Percentiles rank a stretch among this genome's conserved stretches.
Evolutionary conservation across 2,797 vertebrate species (phyloP).

Genomic region (Alauda arvensis): DNA sequence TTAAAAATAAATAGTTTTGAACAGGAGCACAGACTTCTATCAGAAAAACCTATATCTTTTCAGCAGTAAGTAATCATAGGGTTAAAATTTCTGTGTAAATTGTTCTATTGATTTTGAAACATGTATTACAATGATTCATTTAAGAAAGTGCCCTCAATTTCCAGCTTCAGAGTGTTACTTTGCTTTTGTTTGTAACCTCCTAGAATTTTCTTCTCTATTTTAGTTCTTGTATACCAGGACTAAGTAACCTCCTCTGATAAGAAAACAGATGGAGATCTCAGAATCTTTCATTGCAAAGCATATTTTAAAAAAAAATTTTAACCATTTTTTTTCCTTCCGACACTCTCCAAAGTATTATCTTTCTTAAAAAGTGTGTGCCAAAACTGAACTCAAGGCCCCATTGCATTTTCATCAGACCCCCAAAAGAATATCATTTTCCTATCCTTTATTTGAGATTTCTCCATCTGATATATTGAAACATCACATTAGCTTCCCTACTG

Average conservation of each 20-base stretch:
- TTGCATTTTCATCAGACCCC: neutral
- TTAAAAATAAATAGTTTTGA: neutral
- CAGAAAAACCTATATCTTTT: neutral
- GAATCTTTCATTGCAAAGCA: neutral
- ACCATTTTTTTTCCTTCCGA: neutral
- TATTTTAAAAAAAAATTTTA: neutral
- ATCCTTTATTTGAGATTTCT: neutral
- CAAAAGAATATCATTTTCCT: neutral
- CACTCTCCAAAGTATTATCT: neutral
- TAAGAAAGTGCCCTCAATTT: constrained; percentile 1
- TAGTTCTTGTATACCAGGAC: neutral
- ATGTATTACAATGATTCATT: neutral
- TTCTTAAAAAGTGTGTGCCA: neutral
- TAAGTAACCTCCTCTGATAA: constrained; percentile 28
- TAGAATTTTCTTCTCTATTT: constrained; percentile 38
- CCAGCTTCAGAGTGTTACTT: neutral
- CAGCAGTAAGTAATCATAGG: neutral
- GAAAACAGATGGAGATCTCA: constrained; percentile 49
- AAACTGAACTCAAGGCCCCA: neutral
- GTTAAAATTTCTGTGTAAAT: neutral
- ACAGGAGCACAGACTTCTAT: neutral
- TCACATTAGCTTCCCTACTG: neutral
- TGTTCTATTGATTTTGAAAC: neutral
- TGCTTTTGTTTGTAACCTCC: constrained; percentile 7
- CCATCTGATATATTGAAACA: neutral